These are phyloP conservation scores for Notiomystis cincta DNA, from an alignment of 2,113 vertebrate species.

Conservation along the genomic window DNA sequence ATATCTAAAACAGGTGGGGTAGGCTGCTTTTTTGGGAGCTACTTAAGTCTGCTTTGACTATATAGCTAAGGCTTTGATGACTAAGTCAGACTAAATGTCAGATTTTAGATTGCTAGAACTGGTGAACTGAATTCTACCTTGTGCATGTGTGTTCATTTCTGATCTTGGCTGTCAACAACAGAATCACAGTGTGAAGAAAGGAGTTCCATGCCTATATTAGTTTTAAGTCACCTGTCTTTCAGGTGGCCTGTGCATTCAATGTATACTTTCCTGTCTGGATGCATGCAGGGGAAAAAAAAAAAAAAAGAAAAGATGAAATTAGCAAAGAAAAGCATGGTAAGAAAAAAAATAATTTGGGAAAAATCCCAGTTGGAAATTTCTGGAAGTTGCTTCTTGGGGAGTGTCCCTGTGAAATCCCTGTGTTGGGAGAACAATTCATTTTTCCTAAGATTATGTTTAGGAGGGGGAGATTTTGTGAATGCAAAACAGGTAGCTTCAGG, in stretches of 20 bases:
- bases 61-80: not conserved
- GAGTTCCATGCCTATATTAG: not conserved
- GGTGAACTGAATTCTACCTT: not conserved
- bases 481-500: not conserved
- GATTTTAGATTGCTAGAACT: not conserved
- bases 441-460: not conserved
- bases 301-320: too few relatives aligned
- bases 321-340: not conserved
- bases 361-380: not conserved
- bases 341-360: not conserved
- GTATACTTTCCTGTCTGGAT: not conserved
- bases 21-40: not conserved
- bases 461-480: not conserved
- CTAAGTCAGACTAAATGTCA: not conserved
- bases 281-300: too few relatives aligned
- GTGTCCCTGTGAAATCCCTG: not conserved
- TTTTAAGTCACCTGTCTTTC: not conserved
- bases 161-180: not conserved
- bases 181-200: not conserved
- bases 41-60: not conserved
- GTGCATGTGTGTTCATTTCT: not conserved
- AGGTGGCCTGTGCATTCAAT: not conserved
- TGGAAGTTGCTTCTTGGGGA: not conserved
- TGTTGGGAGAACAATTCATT: not conserved
- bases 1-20: not conserved